phyloP scores from a whole-genome alignment of 2,797 vertebrate genomes.

The Notolabrus celidotus region DNA sequence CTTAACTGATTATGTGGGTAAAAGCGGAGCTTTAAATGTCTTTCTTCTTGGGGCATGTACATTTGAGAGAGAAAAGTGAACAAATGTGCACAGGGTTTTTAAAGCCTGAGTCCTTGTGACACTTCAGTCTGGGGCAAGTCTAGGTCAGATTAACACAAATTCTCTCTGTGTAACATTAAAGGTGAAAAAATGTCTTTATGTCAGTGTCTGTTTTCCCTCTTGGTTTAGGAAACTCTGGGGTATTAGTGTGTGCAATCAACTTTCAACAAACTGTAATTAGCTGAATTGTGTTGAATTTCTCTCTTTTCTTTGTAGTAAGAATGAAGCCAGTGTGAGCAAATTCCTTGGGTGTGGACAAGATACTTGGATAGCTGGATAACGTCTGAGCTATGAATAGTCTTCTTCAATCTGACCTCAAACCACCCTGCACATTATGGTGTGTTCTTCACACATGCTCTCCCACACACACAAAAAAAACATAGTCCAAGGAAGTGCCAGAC shows the following conservation, averaged over 20 bases:
- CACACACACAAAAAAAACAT: constrained; percentile 23
- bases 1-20: too few relatives aligned
- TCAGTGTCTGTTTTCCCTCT: constrained; percentile 17
- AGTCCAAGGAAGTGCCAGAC: constrained; percentile 53
- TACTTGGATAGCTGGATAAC: constrained; percentile 53
- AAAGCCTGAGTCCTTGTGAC: constrained; percentile 33
- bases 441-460: constrained; percentile 36
- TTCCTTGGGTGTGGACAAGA: constrained; percentile 51
- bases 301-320: constrained; percentile 24
- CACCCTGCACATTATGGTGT: constrained; percentile 51
- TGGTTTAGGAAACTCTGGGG: constrained; percentile 15
- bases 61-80: too few relatives aligned
- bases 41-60: too few relatives aligned
- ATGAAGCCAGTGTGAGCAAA: constrained; percentile 34
- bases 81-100: constrained; percentile 11
- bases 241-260: constrained; percentile 35
- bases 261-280: constrained; percentile 36
- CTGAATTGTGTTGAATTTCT: constrained; percentile 1
- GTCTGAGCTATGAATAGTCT: constrained; percentile 62
- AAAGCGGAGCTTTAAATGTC: too few relatives aligned
- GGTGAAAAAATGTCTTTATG: constrained; percentile 16
- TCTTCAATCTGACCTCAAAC: constrained; percentile 60
- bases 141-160: constrained; percentile 15
- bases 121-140: constrained; percentile 34
- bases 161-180: constrained; percentile 19